phyloP scores from a whole-genome alignment of 2,113 vertebrate genomes.

The Dromas ardeola region DNA sequence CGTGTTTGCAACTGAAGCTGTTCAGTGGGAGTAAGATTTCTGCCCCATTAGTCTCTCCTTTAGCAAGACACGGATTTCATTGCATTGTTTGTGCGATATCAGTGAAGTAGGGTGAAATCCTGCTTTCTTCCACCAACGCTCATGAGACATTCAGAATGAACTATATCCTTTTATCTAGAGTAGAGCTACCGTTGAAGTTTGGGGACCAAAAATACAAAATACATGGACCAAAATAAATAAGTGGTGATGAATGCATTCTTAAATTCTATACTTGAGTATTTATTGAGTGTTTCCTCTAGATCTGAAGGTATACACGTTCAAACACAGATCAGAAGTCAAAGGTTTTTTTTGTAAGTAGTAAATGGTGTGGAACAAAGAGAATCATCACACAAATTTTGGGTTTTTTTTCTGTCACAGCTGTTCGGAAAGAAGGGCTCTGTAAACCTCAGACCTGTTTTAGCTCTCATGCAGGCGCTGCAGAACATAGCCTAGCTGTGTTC shows the following conservation, averaged over 20 bases:
- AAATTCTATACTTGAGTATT: neutral
- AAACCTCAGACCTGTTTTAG: neutral
- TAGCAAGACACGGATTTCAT: neutral
- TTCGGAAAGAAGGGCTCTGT: neutral
- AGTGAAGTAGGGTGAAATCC: neutral
- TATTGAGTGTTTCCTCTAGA: neutral
- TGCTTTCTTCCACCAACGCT: neutral
- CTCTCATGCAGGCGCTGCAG: neutral
- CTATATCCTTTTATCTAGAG: neutral
- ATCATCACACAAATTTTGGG: neutral
- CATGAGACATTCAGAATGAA: neutral
- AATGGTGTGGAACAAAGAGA: neutral
- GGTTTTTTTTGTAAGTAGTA: neutral
- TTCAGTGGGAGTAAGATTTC: neutral
- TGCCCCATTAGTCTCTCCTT: neutral
- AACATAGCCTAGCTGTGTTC: neutral
- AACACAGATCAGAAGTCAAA: neutral
- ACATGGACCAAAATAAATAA: neutral
- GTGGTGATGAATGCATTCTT: neutral
- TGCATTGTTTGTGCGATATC: neutral
- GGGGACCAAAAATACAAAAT: neutral
- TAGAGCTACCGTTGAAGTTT: neutral
- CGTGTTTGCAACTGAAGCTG: neutral
- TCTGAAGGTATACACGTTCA: neutral
- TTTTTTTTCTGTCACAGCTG: neutral